Base-by-base conservation (phyloP, 2,113 vertebrate species). In the Bubo blakistoni region DNA sequence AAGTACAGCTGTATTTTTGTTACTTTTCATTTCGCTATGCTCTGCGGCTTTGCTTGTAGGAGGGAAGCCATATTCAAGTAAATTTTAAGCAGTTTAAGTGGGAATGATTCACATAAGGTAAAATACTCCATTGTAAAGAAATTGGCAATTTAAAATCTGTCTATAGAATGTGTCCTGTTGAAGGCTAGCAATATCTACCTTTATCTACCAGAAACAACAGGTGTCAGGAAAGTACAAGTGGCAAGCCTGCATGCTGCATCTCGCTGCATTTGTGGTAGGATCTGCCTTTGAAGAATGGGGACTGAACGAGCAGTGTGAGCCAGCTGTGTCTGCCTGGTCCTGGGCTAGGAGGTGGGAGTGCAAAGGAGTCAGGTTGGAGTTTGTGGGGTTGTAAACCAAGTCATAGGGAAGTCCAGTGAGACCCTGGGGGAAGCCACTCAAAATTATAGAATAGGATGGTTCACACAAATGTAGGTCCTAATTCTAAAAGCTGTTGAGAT, bases 101-200 rank as follows among this genome's bases (percentile, higher is more conserved):
- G 44, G 69, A 76, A 24, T 11, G 18, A 24, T 38, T 93, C 29
- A 9, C 13, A 16, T 10, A 0, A 58, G 55, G 47, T 22, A 46
- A 62, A 74, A 61, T n/a, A 59, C 40, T 58, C 26, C 12, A 1
- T 0, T 20, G 46, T 51, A n/a, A n/a, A n/a, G 79, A 69, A 85
- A 66, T 0, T 0, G 9, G 18, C 17, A 55, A 5, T 51, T 87
- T 69, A 14, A 72, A 46, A 71, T 18, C n/a, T 49, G 34, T 5
- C 74, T 46, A 0, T 29, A 30, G 36, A 65, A 38, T 1, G 9
- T 27, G 46, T 12, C 40, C 22, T 29, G 13, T 5, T 58, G 71
- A 80, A 62, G 58, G n/a, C 8, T 14, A 3, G 21, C 0, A 16
- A 36, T 36, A 40, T 19, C 9, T 4, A 0, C 0, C 11, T 42